Evolutionary conservation across 2,113 vertebrate species (phyloP), one percentile per base, ranked within the genome.

Genomic region (Lepisosteus oculatus): DNA sequence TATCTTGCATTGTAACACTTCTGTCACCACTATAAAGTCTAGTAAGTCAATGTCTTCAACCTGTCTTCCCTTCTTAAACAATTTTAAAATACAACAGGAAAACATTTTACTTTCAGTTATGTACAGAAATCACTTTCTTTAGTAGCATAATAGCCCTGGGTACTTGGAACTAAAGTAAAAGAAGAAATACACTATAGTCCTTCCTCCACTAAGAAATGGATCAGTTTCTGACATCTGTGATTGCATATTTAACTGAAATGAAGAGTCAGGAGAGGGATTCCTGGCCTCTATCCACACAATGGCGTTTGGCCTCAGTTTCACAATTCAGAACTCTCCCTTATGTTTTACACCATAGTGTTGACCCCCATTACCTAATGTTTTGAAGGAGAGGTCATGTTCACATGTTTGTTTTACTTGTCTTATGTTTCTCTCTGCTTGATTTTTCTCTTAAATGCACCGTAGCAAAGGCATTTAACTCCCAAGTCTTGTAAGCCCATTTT

Each of bases 401-500:
- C 17, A 15, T 55, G 17, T 43, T 62, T 62, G 65, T 67, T 55
- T 68, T 62, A 43, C 11, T 62, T 12, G 55, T 4, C 15, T 7
- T 61, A 68, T 12, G 15, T 67, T 72, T 67, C 65, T 59, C 43
- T 15, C 14, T 4, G 11, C 42, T 75, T 71, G 55, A 15, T 72
- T 76, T 76, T 69, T 41, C 17, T 69, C 67, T 63, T 29, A 55
- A 73, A 72, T 43, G 17, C 68, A 57, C 70, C 56, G 55, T 68
- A 69, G 74, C 65, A 55, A 43, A 61, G 57, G 55, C 65, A 61
- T 74, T 74, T 72, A 78, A 61, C 63, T 67, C 56, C 56, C 45
- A 74, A 73, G 63, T 71, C 70, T 69, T 74, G 61, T 76, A 77
- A 76, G 72, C 65, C 70, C 57, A 57, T 62, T 75, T 81, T 79